A percentile compares a stretch with the other conserved stretches of the same genome.
These are phyloP conservation scores for Lepidurus packardi DNA, from an alignment of 1,140 invertebrate genomes.

Conservation along the genomic window DNA sequence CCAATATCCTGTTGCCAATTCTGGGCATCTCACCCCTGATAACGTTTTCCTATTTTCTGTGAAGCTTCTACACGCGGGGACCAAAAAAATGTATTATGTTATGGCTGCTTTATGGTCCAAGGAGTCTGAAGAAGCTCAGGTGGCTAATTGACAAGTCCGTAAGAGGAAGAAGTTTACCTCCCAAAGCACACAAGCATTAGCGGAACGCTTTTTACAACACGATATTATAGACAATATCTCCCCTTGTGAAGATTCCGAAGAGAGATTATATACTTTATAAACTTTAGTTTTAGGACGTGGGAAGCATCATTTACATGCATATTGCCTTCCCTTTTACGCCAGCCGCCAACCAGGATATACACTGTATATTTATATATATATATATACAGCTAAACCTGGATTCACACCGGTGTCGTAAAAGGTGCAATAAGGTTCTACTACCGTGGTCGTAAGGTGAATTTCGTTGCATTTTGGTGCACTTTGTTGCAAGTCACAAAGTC, in stretches of 20 bases:
- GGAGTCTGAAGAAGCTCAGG: not conserved
- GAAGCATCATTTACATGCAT: not conserved
- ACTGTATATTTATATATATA: too few species aligned
- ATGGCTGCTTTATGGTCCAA: not conserved
- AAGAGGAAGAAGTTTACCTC: not conserved
- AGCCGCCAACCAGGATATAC: too few species aligned
- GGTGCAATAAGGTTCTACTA: too few species aligned
- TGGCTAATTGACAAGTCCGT: slow-evolving; percentile 14
- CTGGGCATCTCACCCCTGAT: not conserved
- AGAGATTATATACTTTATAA: not conserved
- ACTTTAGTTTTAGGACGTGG: not conserved
- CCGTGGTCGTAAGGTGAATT: too few species aligned
- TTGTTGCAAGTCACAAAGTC: too few species aligned
- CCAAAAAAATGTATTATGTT: not conserved
- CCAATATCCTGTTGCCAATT: not conserved
- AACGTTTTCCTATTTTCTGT: not conserved
- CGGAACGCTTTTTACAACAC: not conserved
- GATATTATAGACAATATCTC: not conserved
- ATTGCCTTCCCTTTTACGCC: too few species aligned
- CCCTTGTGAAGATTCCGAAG: not conserved
- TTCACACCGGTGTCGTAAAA: too few species aligned
- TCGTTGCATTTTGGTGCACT: too few species aligned
- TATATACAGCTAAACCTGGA: too few species aligned
- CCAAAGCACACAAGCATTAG: not conserved
- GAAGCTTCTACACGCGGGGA: not conserved